Base-by-base conservation (phyloP, 2,797 vertebrate genomes). In the Sebastes elongatus region DNA sequence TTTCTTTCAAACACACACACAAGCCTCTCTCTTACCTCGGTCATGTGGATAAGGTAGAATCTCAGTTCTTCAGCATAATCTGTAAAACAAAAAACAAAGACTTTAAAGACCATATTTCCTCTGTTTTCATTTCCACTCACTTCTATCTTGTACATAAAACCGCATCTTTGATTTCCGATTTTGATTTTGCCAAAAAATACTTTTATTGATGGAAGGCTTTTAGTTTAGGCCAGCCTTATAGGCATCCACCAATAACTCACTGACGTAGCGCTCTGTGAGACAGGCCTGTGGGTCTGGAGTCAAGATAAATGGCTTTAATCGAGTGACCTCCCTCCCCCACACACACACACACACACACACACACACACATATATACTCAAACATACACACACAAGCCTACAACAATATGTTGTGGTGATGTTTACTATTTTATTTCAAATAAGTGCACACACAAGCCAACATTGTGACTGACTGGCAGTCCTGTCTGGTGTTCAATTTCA, bases 21-120 rank as follows among this genome's bases (percentile, higher is more conserved):
- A 66, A 5, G 59, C 10, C 22, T 49, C 71, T 28, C 55, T 93
- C 97, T 97, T 96, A 99, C 98, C 98, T 99, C 97, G 0, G 97
- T 98, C 84, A 98, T 96, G 92, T 98, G 98, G 85, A 98, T 97
- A 84, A 99, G 90, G 86, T 97, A 98, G 94, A 99, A 98, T 78
- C 96, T 96, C 92, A 97, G 95, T 83, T 97, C 97, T 76, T 97
- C 96, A 1, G 95, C 94, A 28, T 96, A 96, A 96, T 97, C 96
- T 95, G 92, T 52, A 82, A 83, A 13, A 93, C 61, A 91, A 70
- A 55, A 16, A 65, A 71, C 14, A 74, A 32, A 67, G 35, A 56
- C 6, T 74, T 69, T 27, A 2, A 20, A 57, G 16, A 55, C 10
- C 53, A 7, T 22, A 14, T 49, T 55, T 35, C 7, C 22, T 22